These are phyloP conservation scores for Hypothenemus hampei DNA, from an alignment of 1,140 invertebrate genomes.

Conservation along the genomic window DNA sequence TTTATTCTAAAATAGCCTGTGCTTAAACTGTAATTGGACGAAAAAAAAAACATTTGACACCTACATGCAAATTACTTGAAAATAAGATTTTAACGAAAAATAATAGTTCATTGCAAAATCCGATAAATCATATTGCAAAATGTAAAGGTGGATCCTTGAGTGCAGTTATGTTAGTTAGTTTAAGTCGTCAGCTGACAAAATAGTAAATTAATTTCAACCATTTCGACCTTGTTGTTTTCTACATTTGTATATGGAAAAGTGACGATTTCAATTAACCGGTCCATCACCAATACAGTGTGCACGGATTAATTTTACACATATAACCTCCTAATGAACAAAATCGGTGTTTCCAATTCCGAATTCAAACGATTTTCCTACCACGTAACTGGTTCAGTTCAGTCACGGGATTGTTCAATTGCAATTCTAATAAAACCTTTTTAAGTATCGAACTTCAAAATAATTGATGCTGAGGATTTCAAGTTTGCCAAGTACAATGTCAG, in stretches of 20 bases:
- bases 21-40: too few species aligned
- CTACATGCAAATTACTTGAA: not conserved
- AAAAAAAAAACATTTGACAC: not conserved
- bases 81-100: too few species aligned
- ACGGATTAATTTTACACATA: not conserved
- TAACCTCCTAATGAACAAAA: not conserved
- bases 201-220: constrained; percentile 7
- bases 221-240: constrained; percentile 1
- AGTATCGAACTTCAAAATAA: constrained; percentile 2
- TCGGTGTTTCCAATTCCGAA: too few species aligned
- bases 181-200: constrained; percentile 1
- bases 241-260: not conserved
- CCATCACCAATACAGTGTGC: not conserved
- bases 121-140: not conserved
- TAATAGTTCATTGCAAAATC: not conserved
- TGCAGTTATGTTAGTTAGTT: not conserved
- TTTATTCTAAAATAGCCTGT: too few species aligned
- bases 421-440: constrained; percentile 1
- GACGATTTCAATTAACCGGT: not conserved
- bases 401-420: not conserved
- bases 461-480: constrained; percentile 17
- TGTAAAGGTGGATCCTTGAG: constrained; percentile 1
- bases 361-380: too few species aligned
- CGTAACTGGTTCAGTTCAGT: too few species aligned
- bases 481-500: constrained; percentile 6